Evolutionary conservation across 2,888 invertebrate genomes (phyloP).

Genomic region (Hydrotaea cyrtoneurina): DNA sequence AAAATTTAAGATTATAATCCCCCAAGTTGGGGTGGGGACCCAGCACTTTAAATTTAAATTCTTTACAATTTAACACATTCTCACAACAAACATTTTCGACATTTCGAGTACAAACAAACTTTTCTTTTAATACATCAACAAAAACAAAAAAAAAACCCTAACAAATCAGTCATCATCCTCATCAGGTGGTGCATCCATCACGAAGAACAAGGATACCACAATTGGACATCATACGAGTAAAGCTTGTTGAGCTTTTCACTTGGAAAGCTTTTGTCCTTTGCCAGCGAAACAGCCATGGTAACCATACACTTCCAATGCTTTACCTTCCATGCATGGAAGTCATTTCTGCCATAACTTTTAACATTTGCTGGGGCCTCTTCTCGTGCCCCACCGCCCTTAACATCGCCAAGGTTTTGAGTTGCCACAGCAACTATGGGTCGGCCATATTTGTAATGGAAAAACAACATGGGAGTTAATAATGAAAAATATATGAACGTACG

Average conservation of each 20-base stretch:
- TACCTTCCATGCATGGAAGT: not conserved
- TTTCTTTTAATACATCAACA: not conserved
- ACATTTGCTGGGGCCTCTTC: not conserved
- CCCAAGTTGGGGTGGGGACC: not conserved
- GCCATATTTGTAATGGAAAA: slow-evolving; percentile 30
- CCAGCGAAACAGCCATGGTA: not conserved
- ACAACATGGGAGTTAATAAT: slow-evolving; percentile 39
- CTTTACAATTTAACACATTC: no score
- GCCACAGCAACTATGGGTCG: slow-evolving; percentile 20
- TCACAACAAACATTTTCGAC: no score
- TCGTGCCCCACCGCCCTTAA: not conserved
- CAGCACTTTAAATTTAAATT: not conserved
- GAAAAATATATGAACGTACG: not conserved
- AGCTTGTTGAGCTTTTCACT: not conserved
- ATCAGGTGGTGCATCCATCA: not conserved
- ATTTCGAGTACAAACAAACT: no score
- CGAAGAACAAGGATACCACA: not conserved
- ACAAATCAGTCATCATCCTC: not conserved
- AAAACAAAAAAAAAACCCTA: no score
- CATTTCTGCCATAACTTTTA: slow-evolving; percentile 6
- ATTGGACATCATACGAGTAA: not conserved
- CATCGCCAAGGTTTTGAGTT: not conserved
- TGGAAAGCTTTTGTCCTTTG: not conserved
- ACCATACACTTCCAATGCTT: slow-evolving; percentile 4
- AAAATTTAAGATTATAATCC: no score